Conservation (phyloP, 2,888 invertebrate species). For the Homarus gammarus region DNA sequence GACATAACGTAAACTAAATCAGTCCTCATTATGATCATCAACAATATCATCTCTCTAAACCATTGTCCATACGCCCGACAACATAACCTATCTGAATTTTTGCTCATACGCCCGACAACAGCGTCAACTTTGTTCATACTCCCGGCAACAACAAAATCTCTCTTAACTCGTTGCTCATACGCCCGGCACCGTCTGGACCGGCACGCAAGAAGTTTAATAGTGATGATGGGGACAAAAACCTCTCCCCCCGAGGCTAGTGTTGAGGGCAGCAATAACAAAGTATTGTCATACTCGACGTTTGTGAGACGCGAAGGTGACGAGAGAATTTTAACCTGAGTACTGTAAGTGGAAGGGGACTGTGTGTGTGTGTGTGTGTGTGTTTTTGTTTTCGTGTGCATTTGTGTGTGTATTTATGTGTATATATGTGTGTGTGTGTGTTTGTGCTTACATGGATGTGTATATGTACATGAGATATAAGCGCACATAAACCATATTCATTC, state of each 20-base stretch:
- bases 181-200: not conserved
- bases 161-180: not conserved
- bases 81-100: not conserved
- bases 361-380: conserved; percentile 25
- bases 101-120: not conserved
- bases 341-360: too few species aligned
- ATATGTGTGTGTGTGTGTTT: too few species aligned
- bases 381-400: too few species aligned
- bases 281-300: not conserved
- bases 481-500: too few species aligned
- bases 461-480: too few species aligned
- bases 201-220: not conserved
- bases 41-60: too few species aligned
- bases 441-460: too few species aligned
- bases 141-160: not conserved
- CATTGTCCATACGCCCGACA: not conserved
- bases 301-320: not conserved
- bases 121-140: not conserved
- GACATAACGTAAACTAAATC: too few species aligned
- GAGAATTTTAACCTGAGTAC: not conserved
- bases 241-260: not conserved
- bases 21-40: too few species aligned
- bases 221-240: not conserved
- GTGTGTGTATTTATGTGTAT: too few species aligned
- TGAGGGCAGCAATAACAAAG: not conserved